phyloP scores from a whole-genome alignment of 92 coral and sea anemone species.

The Parazoanthus atlanticus region DNA sequence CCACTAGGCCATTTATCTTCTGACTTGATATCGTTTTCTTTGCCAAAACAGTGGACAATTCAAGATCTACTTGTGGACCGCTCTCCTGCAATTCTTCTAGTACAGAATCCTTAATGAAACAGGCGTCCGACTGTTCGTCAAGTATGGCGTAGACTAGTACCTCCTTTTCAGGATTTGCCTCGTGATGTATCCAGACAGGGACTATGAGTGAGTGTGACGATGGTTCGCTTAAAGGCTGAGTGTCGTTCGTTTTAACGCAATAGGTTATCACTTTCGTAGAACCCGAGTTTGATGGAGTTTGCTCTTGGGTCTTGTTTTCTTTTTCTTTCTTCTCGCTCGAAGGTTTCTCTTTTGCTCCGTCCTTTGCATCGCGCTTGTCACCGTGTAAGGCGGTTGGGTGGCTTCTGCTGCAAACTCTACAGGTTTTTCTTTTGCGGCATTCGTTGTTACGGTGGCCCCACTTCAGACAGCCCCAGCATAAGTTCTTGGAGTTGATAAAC shows the following conservation, averaged over 20 bases:
- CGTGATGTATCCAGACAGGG: slow-evolving; percentile 66
- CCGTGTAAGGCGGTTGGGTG: slow-evolving; percentile 57
- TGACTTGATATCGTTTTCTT: slow-evolving; percentile 28
- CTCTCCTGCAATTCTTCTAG: slow-evolving; percentile 40
- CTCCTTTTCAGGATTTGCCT: slow-evolving; percentile 31
- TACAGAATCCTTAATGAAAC: slow-evolving; percentile 49
- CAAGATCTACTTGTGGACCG: slow-evolving; percentile 55
- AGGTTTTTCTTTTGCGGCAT: slow-evolving; percentile 33
- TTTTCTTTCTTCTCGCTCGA: background rate
- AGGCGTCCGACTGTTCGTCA: slow-evolving; percentile 65
- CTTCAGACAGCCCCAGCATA: slow-evolving; percentile 28
- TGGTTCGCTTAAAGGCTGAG: slow-evolving; percentile 12
- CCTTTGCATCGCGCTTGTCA: slow-evolving; percentile 13
- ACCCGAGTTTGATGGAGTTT: background rate
- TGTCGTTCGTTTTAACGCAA: background rate
- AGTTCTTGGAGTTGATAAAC: slow-evolving; percentile 33
- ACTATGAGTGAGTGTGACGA: slow-evolving; percentile 50
- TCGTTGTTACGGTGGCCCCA: slow-evolving; percentile 50
- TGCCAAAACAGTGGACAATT: slow-evolving; percentile 51
- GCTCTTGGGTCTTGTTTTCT: background rate
- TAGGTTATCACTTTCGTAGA: background rate
- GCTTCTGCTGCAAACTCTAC: slow-evolving; percentile 43
- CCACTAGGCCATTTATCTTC: slow-evolving; percentile 46
- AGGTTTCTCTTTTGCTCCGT: slow-evolving; percentile 22
- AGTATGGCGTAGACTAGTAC: slow-evolving; percentile 50